Evolutionary conservation across 2,888 invertebrate species (phyloP).

Genomic region (Herminia tarsipennalis): DNA sequence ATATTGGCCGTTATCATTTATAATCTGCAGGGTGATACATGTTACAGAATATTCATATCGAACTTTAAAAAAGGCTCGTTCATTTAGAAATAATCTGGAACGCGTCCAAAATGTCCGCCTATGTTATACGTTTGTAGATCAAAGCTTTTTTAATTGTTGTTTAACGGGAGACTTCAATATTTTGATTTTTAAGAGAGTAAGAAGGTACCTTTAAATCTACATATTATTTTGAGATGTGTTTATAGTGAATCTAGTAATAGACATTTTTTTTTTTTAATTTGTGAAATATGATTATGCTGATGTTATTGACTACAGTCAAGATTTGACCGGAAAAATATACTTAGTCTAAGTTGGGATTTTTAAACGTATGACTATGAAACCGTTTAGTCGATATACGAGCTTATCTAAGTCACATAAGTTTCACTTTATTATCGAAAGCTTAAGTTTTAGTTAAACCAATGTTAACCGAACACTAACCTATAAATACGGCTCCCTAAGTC

Average conservation of each 20-base stretch:
- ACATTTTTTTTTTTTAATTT: too few species aligned
- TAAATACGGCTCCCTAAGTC: constrained; percentile 34
- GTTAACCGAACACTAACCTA: constrained; percentile 8
- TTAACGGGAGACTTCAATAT: constrained; percentile 20
- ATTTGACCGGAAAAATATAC: too few species aligned
- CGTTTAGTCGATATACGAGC: too few species aligned
- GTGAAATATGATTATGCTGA: too few species aligned
- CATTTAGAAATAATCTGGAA: constrained; percentile 74
- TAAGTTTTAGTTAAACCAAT: neutral
- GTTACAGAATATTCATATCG: constrained; percentile 77
- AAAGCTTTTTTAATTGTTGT: constrained; percentile 63
- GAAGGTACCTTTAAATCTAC: neutral
- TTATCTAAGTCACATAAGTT: too few species aligned
- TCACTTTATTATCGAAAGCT: too few species aligned
- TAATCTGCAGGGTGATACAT: constrained; percentile 68
- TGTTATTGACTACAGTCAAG: too few species aligned
- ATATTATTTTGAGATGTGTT: neutral
- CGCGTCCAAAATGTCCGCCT: constrained; percentile 62
- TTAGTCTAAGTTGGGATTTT: too few species aligned
- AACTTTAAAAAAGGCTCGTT: constrained; percentile 56
- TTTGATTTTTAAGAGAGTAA: constrained; percentile 1
- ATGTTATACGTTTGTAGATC: constrained; percentile 65
- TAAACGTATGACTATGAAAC: too few species aligned
- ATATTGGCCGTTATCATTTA: constrained; percentile 26
- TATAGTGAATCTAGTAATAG: too few species aligned